Percentiles rank a stretch among this genome's conserved stretches.
phyloP scores from a whole-genome alignment of 2,113 vertebrate species.

The Bungarus multicinctus region DNA sequence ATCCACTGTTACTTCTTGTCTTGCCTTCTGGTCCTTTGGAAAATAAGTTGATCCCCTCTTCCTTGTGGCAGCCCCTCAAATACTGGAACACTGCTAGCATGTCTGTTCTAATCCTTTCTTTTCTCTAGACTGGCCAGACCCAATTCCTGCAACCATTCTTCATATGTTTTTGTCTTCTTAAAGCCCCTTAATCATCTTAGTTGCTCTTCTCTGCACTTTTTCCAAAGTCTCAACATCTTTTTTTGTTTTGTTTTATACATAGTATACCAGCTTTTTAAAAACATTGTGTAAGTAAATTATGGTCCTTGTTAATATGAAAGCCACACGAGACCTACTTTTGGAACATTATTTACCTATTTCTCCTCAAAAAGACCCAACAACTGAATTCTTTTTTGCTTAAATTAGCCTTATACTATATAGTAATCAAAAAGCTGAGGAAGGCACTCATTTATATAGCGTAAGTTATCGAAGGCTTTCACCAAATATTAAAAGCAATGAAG shows the following conservation, averaged over 20 bases:
- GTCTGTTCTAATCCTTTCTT: neutral
- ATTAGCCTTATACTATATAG: constrained; percentile 22
- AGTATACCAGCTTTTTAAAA: constrained; percentile 29
- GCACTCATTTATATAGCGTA: constrained; percentile 39
- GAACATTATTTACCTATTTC: constrained; percentile 42
- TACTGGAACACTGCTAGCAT: neutral
- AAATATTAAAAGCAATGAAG: constrained; percentile 30
- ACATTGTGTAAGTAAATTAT: constrained; percentile 28
- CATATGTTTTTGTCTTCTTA: too few species aligned
- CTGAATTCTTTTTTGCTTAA: constrained; percentile 4
- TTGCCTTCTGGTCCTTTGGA: neutral
- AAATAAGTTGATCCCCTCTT: neutral
- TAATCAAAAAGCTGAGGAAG: constrained; percentile 46
- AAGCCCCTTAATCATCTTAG: too few species aligned
- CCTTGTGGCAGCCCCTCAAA: neutral
- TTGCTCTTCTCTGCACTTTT: too few species aligned
- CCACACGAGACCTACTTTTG: constrained; percentile 30
- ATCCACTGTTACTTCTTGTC: neutral
- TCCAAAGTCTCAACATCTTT: too few species aligned
- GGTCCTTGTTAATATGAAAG: constrained; percentile 43
- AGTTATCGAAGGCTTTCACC: neutral
- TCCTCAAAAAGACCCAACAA: neutral
- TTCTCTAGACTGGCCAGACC: neutral
- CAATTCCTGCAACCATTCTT: neutral
- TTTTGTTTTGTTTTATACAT: too few species aligned